Conservation (phyloP, 2,888 invertebrate genomes). For the Tipula helvola region DNA sequence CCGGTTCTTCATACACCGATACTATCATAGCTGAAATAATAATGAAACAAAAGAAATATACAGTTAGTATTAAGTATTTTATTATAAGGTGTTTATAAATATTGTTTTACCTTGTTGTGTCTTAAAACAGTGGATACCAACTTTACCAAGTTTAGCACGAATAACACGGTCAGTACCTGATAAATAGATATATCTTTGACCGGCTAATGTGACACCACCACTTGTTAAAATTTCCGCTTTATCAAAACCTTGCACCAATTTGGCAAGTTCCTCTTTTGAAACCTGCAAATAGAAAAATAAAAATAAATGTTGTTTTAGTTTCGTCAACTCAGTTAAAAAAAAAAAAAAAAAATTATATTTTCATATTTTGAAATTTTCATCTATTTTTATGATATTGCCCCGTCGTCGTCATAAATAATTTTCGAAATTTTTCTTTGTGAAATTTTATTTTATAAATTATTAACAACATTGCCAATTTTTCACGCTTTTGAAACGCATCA, state of each 20-base stretch:
- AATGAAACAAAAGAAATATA: conserved; percentile 14
- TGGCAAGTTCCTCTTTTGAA: conserved; percentile 82
- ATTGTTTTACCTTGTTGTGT: conserved; percentile 68
- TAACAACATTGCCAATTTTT: background rate
- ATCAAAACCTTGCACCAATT: conserved; percentile 81
- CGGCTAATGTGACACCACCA: conserved; percentile 83
- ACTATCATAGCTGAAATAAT: conserved; percentile 76
- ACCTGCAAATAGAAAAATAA: conserved; percentile 46
- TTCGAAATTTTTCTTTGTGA: background rate
- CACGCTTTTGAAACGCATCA: background rate
- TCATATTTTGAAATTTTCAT: background rate
- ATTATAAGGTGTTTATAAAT: background rate
- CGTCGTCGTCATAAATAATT: background rate
- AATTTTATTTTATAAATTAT: background rate
- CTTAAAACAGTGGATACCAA: conserved; percentile 93
- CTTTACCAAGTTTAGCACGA: conserved; percentile 86
- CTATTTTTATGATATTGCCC: background rate
- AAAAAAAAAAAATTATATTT: background rate
- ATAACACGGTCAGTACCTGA: conserved; percentile 89
- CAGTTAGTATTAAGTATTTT: background rate
- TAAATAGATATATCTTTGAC: conserved; percentile 87
- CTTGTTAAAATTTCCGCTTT: conserved; percentile 81
- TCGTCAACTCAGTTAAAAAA: conserved; percentile 5
- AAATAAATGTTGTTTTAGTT: background rate
- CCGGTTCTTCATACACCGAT: conserved; percentile 90